Conservation (phyloP, 2,888 invertebrate species). For the Icerya purchasi region DNA sequence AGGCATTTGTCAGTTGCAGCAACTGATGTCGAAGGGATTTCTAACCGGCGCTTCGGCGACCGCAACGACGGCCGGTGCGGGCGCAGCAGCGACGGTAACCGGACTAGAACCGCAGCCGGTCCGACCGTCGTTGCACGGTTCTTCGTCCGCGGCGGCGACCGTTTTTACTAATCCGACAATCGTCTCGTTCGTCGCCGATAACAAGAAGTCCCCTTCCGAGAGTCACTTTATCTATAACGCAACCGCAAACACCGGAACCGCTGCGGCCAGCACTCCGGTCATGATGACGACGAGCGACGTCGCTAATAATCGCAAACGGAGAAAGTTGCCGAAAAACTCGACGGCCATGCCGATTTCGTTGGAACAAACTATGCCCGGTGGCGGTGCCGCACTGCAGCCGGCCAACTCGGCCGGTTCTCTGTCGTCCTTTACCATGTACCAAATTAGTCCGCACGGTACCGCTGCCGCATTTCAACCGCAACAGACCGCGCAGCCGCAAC, state of each 20-base stretch:
- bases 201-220: neutral
- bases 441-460: too few species aligned
- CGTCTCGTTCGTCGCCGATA: neutral
- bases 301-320: neutral
- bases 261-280: neutral
- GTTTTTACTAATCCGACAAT: neutral
- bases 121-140: too few species aligned
- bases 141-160: neutral
- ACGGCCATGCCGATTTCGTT: too few species aligned
- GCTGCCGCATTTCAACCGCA: too few species aligned
- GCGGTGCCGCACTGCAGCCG: too few species aligned
- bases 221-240: neutral
- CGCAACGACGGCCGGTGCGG: neutral
- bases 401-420: too few species aligned
- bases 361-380: too few species aligned
- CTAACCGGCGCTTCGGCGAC: neutral
- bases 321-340: neutral
- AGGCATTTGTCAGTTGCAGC: constrained; percentile 5
- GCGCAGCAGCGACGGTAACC: too few species aligned
- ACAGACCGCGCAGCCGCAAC: too few species aligned
- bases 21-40: constrained; percentile 2
- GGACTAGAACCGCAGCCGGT: neutral
- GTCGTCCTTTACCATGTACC: too few species aligned
- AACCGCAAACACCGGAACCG: neutral
- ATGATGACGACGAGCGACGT: too few species aligned